A percentile compares a stretch with the other conserved stretches of the same genome.
Evolutionary conservation across 2,797 vertebrate species (phyloP).

Genomic region (Spinus olivaceus): DNA sequence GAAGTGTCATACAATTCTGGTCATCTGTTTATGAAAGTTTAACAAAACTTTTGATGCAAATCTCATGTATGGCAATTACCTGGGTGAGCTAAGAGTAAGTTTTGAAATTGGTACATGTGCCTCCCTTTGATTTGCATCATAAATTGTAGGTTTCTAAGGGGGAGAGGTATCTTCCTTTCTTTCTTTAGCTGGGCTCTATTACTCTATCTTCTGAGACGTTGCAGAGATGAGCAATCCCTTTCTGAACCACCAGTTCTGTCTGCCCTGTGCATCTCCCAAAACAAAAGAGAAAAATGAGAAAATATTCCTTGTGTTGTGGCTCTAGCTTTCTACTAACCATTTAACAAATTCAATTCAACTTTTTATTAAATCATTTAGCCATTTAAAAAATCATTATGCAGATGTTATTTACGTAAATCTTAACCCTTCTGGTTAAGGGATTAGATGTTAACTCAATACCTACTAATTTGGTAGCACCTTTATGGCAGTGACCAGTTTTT

Average conservation of each 20-base stretch:
- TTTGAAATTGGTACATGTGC: background rate
- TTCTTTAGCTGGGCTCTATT: background rate
- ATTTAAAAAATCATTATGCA: background rate
- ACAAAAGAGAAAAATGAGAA: background rate
- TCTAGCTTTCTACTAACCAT: background rate
- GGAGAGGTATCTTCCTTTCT: background rate
- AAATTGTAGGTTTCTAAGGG: background rate
- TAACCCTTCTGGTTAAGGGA: background rate
- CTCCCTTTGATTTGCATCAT: background rate
- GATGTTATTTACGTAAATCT: background rate
- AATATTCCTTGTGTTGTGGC: background rate
- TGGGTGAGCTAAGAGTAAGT: background rate
- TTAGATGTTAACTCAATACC: background rate
- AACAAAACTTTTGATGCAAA: background rate
- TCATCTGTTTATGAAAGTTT: background rate
- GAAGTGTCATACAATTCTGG: background rate
- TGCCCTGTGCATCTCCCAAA: background rate
- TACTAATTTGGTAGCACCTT: background rate
- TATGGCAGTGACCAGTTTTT: background rate
- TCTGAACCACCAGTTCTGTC: background rate
- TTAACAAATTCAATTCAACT: background rate
- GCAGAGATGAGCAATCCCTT: background rate
- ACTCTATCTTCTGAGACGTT: background rate
- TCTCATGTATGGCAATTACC: background rate
- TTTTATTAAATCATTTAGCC: background rate